A percentile compares a stretch with the other conserved stretches of the same genome.
Evolutionary conservation across 2,888 invertebrate genomes (phyloP).

Genomic region (Drosophila phalerata): DNA sequence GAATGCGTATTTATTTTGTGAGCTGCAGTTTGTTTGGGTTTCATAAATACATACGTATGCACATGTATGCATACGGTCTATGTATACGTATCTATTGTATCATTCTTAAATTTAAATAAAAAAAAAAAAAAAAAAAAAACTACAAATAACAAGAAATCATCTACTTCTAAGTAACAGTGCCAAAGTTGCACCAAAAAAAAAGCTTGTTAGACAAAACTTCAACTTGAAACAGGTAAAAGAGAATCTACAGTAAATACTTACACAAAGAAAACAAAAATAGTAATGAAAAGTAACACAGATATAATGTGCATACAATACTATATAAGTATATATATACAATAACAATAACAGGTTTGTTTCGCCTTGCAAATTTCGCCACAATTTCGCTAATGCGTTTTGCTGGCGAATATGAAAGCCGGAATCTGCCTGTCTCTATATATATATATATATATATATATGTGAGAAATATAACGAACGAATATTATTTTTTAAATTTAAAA

Average conservation of each 20-base stretch:
- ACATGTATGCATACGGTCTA: conserved; percentile 8
- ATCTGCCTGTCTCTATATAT: conserved; percentile 19
- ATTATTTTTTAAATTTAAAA: conserved; percentile 42
- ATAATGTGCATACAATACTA: conserved; percentile 31
- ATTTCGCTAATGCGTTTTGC: not conserved
- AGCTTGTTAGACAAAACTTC: conserved; percentile 45
- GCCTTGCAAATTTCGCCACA: not conserved
- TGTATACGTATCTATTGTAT: conserved; percentile 52
- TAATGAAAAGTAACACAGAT: not conserved
- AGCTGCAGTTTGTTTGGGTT: conserved; percentile 77
- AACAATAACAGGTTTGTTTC: conserved; percentile 20
- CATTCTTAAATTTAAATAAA: conserved; percentile 35
- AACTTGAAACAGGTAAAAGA: conserved; percentile 57
- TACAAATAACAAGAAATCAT: conserved; percentile 32
- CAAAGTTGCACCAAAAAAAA: conserved; percentile 50
- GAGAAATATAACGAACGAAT: conserved; percentile 25
- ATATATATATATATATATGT: not conserved
- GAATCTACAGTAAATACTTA: conserved; percentile 4
- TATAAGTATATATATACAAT: conserved; percentile 31
- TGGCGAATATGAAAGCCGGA: not conserved
- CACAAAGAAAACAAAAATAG: conserved; percentile 5
- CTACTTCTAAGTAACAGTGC: conserved; percentile 62
- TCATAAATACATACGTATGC: conserved; percentile 44
- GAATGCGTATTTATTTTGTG: conserved; percentile 44
- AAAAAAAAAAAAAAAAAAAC: conserved; percentile 6